Percentiles rank a stretch among this genome's conserved stretches.
Conservation (phyloP, 2,113 vertebrate genomes). For the Spheniscus mendiculus region DNA sequence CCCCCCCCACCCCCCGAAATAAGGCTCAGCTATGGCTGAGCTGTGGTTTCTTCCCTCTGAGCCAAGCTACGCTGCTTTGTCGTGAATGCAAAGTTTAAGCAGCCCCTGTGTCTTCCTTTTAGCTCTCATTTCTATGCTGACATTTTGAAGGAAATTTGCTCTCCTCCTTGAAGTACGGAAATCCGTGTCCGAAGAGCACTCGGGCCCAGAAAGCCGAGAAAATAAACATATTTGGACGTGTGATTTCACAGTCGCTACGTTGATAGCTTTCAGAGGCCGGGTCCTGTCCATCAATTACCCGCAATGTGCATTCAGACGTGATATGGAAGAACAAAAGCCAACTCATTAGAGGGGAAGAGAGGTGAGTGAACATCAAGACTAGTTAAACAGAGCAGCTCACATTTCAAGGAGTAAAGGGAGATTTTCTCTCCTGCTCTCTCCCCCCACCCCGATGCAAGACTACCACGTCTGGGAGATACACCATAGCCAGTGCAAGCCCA, state of each 20-base stretch:
- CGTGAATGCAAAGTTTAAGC: not conserved
- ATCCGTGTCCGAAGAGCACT: not conserved
- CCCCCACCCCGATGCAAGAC: not conserved
- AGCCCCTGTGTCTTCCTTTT: not conserved
- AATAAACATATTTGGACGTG: slow-evolving; percentile 68
- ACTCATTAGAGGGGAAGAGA: slow-evolving; percentile 52
- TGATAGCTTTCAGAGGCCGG: slow-evolving; percentile 56
- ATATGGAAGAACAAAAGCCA: slow-evolving; percentile 28
- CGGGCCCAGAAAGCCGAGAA: not conserved
- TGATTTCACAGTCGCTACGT: slow-evolving; percentile 50
- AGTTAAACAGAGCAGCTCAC: not conserved
- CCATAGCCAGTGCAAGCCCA: not conserved
- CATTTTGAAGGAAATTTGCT: slow-evolving; percentile 63
- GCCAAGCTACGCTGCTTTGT: not conserved
- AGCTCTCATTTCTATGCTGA: slow-evolving; percentile 43
- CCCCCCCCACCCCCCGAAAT: rapidly evolving
- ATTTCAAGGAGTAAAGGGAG: not conserved
- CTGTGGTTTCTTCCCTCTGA: not conserved
- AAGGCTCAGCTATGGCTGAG: not conserved
- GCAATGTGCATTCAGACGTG: slow-evolving; percentile 46
- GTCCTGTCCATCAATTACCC: slow-evolving; percentile 66
- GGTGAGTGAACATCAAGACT: slow-evolving; percentile 22
- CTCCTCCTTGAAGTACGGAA: slow-evolving; percentile 34
- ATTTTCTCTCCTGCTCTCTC: not conserved
- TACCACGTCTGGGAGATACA: not conserved